phyloP scores from a whole-genome alignment of 2,113 vertebrate genomes.

The Tupaia tana region DNA sequence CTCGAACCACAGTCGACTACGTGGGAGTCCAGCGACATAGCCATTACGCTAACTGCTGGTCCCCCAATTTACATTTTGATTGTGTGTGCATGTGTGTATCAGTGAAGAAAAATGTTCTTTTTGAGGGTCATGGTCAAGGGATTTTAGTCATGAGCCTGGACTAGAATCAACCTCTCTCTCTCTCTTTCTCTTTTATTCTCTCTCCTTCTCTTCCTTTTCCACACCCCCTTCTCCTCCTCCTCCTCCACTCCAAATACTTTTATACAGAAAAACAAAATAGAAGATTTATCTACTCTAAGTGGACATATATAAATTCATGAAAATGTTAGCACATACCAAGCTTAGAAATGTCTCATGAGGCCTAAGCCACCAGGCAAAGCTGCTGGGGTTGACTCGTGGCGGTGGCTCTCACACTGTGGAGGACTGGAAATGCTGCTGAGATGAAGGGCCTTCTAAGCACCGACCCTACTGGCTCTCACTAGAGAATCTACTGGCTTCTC shows the following conservation, averaged over 20 bases:
- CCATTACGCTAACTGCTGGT: no score
- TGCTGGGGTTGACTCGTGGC: neutral
- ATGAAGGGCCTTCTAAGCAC: neutral
- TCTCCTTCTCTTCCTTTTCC: neutral
- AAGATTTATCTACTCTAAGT: neutral
- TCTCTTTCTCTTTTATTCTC: no score
- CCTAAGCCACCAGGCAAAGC: neutral
- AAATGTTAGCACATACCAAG: neutral
- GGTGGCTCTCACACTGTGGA: neutral
- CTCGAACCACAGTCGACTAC: no score
- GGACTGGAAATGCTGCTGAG: neutral
- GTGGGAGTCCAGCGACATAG: no score
- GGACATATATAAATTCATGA: neutral
- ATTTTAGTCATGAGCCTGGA: neutral
- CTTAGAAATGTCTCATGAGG: neutral
- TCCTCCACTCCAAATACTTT: neutral
- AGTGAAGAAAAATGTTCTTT: neutral
- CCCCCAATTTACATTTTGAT: neutral
- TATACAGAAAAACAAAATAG: conserved; percentile 4
- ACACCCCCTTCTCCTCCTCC: neutral
- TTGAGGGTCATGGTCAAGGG: neutral
- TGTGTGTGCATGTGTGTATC: neutral
- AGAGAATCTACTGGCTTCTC: neutral
- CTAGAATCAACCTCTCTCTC: neutral
- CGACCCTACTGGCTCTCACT: neutral